Percentiles rank a stretch among this genome's conserved stretches.
These are phyloP conservation scores for Philaethria dido DNA, from an alignment of 2,888 invertebrate genomes.

Conservation along the genomic window DNA sequence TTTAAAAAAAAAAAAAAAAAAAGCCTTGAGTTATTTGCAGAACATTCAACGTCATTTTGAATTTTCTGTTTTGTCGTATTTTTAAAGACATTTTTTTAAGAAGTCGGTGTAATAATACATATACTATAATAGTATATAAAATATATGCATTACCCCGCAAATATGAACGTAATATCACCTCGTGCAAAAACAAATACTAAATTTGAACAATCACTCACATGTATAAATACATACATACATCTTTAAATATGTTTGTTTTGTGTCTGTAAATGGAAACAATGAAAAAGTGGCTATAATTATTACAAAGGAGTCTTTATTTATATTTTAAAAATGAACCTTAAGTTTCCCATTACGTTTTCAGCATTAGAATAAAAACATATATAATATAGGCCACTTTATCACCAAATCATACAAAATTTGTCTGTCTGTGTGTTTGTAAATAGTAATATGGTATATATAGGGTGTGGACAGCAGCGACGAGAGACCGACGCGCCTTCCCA, in stretches of 20 bases:
- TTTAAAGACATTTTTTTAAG: too few species aligned
- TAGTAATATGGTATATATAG: conserved; percentile 55
- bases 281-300: background rate
- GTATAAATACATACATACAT: conserved; percentile 5
- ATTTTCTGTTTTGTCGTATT: too few species aligned
- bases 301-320: too few species aligned
- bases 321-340: too few species aligned
- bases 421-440: conserved; percentile 45
- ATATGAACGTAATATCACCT: too few species aligned
- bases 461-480: conserved; percentile 78
- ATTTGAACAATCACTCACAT: background rate
- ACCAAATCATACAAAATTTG: background rate
- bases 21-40: too few species aligned
- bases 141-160: background rate
- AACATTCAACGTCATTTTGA: too few species aligned
- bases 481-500: conserved; percentile 66
- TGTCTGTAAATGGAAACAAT: background rate
- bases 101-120: too few species aligned
- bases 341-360: too few species aligned
- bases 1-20: too few species aligned
- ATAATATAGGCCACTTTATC: background rate
- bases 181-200: background rate
- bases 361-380: too few species aligned
- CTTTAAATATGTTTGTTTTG: conserved; percentile 1
- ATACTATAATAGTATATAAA: too few species aligned